Evolutionary conservation across 2,113 vertebrate species (phyloP).

Genomic region (Mirza zaza): DNA sequence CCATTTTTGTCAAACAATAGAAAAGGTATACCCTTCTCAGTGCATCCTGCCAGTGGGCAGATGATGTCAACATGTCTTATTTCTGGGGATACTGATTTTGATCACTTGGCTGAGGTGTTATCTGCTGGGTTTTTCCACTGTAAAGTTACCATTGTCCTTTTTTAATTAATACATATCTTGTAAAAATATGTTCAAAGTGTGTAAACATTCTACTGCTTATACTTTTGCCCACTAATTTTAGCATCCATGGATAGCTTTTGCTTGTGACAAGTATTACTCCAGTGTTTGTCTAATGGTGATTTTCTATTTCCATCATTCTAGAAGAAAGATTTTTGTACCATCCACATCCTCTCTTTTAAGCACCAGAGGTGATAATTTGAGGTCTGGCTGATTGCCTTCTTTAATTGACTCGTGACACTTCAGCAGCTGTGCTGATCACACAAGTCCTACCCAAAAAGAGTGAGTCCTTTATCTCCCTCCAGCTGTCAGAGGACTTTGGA

Average conservation of each 20-base stretch:
- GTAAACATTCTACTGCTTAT: not conserved
- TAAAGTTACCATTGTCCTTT: not conserved
- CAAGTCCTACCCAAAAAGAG: not conserved
- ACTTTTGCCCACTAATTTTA: not conserved
- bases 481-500: not conserved
- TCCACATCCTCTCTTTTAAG: not conserved
- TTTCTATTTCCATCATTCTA: not conserved
- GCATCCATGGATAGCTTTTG: not conserved
- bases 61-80: too few species aligned
- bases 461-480: conserved; percentile 8
- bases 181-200: not conserved
- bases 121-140: not conserved
- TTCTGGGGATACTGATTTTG: not conserved
- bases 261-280: not conserved
- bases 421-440: conserved; percentile 44
- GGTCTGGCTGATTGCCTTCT: conserved; percentile 45
- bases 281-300: not conserved
- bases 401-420: conserved; percentile 41
- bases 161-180: not conserved
- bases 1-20: not conserved
- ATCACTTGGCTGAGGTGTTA: not conserved
- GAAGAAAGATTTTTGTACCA: not conserved
- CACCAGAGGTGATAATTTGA: not conserved
- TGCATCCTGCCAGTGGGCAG: not conserved
- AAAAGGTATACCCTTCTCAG: not conserved